Percentiles rank a stretch among this genome's conserved stretches.
Conservation (phyloP, 2,797 vertebrate genomes). For the Sphenopsis melanotis region DNA sequence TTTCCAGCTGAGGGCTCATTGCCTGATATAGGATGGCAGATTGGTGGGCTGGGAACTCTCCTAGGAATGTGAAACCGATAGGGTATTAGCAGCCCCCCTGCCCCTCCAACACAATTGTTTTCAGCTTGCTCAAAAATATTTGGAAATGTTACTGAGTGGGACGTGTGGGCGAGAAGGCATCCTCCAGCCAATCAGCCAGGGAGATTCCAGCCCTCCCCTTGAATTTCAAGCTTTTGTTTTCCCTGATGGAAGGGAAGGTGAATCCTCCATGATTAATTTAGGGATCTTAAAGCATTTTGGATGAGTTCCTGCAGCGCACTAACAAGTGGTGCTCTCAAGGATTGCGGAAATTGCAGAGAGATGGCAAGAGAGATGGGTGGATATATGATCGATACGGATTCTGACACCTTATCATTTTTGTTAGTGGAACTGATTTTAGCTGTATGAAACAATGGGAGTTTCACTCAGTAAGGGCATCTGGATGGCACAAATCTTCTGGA, state of each 20-base stretch:
- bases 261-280: conserved; percentile 7
- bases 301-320: not conserved
- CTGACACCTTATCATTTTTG: not conserved
- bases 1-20: conserved; percentile 58
- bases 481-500: not conserved
- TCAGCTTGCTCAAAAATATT: conserved; percentile 63
- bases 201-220: conserved; percentile 46
- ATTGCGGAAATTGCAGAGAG: not conserved
- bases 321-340: not conserved
- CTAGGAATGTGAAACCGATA: conserved; percentile 65
- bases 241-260: conserved; percentile 35
- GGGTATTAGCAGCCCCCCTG: conserved; percentile 56
- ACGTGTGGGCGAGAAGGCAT: conserved; percentile 13
- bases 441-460: not conserved
- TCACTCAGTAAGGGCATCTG: not conserved
- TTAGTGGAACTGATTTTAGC: conserved; percentile 1
- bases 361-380: not conserved
- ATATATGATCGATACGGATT: not conserved
- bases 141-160: conserved; percentile 42
- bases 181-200: conserved; percentile 47
- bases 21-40: conserved; percentile 57
- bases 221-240: conserved; percentile 55
- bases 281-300: conserved; percentile 43
- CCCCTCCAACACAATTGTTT: conserved; percentile 65
- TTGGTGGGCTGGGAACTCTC: conserved; percentile 60